phyloP scores from a whole-genome alignment of 1,140 invertebrate species.

The Drosophila pachea region DNA sequence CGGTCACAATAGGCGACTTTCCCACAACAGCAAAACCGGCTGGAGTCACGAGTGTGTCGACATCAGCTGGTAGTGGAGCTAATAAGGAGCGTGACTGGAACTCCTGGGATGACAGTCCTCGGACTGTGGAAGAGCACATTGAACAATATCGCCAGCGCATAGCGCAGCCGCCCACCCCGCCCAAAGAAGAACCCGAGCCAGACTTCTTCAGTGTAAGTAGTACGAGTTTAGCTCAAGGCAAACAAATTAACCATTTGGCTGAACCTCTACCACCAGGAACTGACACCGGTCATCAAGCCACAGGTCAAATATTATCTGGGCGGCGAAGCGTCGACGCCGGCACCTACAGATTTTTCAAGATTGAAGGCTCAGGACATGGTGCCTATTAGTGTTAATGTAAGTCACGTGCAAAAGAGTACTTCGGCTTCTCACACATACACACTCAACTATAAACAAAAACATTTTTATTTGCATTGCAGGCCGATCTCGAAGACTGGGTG shows the following conservation, averaged over 20 bases:
- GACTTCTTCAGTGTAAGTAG: slow-evolving; percentile 76
- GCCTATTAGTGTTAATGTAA: slow-evolving; percentile 69
- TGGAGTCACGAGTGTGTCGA: too few species aligned
- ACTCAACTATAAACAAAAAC: neutral
- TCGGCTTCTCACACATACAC: neutral
- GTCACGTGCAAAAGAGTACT: slow-evolving; percentile 17
- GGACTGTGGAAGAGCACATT: slow-evolving; percentile 78
- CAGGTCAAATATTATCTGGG: slow-evolving; percentile 71
- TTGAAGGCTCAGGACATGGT: slow-evolving; percentile 71
- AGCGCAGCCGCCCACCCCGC: slow-evolving; percentile 70
- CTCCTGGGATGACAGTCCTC: slow-evolving; percentile 76
- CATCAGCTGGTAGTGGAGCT: neutral
- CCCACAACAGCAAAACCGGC: slow-evolving; percentile 12
- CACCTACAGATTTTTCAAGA: slow-evolving; percentile 65
- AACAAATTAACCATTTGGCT: neutral
- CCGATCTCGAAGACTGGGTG: slow-evolving; percentile 78
- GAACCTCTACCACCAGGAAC: slow-evolving; percentile 45
- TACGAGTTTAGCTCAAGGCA: neutral
- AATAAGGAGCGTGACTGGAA: slow-evolving; percentile 74
- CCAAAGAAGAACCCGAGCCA: slow-evolving; percentile 66
- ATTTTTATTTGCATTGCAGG: slow-evolving; percentile 29
- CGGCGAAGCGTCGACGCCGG: slow-evolving; percentile 23
- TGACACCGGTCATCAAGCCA: slow-evolving; percentile 75
- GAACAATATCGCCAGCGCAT: slow-evolving; percentile 76
- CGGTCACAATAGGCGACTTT: slow-evolving; percentile 61